Conservation (phyloP, 2,113 vertebrate species). For the Sinocyclocheilus grahami region DNA sequence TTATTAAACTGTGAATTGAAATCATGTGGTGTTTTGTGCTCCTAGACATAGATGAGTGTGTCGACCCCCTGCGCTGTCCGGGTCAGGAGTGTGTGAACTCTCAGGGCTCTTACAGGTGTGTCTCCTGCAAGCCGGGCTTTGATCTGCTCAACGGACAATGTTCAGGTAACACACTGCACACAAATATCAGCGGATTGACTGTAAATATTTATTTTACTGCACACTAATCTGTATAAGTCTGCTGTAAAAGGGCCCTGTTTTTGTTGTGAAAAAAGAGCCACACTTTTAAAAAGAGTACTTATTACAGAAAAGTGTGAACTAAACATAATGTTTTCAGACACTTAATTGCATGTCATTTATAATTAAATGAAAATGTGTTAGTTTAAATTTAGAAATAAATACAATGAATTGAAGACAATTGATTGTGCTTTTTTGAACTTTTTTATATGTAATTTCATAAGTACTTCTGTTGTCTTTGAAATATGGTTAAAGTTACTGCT, state of each 20-base stretch:
- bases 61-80: constrained; percentile 78
- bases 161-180: constrained; percentile 70
- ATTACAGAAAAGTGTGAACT: not conserved
- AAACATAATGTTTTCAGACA: not conserved
- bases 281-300: too few species aligned
- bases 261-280: too few species aligned
- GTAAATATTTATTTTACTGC: not conserved
- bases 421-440: not conserved
- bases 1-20: not conserved
- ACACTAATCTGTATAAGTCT: too few species aligned
- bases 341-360: not conserved
- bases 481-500: too few species aligned
- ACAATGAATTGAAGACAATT: not conserved
- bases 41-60: constrained; percentile 82
- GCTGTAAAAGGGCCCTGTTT: not conserved
- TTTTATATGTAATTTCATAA: too few species aligned
- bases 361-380: not conserved
- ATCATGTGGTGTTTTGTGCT: constrained; percentile 28
- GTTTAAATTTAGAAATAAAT: not conserved
- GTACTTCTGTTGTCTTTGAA: too few species aligned
- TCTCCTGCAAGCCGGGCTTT: constrained; percentile 77
- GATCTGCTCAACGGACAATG: constrained; percentile 73
- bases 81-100: constrained; percentile 86
- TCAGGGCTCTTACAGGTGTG: constrained; percentile 80
- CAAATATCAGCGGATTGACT: not conserved